phyloP scores from a whole-genome alignment of 2,888 invertebrate species.

The Chalcis sispes region DNA sequence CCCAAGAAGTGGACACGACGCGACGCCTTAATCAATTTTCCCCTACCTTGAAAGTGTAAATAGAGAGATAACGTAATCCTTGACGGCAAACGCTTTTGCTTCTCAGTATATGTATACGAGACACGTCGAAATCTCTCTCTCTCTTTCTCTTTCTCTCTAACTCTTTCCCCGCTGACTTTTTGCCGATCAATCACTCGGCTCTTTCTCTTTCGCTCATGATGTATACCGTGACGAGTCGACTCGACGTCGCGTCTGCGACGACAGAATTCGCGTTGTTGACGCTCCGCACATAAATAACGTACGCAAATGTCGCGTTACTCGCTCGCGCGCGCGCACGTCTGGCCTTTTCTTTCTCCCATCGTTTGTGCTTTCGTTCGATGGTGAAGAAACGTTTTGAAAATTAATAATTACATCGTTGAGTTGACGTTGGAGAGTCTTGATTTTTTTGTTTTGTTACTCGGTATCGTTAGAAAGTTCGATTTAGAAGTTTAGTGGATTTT shows the following conservation, averaged over 20 bases:
- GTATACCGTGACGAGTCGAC: too few relatives aligned
- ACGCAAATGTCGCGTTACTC: constrained; percentile 30
- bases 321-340: too few relatives aligned
- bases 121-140: constrained; percentile 35
- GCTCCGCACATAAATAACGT: constrained; percentile 28
- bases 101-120: constrained; percentile 22
- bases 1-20: neutral
- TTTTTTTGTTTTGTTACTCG: too few relatives aligned
- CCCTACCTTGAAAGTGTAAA: neutral
- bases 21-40: constrained; percentile 47
- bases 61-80: constrained; percentile 27
- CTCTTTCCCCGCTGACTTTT: constrained; percentile 34
- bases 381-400: constrained; percentile 9
- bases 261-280: constrained; percentile 15
- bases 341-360: neutral
- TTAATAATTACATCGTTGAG: constrained; percentile 27
- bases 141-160: too few relatives aligned
- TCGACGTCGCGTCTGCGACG: constrained; percentile 1
- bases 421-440: neutral
- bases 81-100: constrained; percentile 3
- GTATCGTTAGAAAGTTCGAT: too few relatives aligned
- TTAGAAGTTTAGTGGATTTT: neutral
- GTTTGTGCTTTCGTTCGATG: neutral
- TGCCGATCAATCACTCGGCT: constrained; percentile 45
- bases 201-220: too few relatives aligned